Evolutionary conservation across 2,113 vertebrate species (phyloP).

Genomic region (Dicaeum eximium): DNA sequence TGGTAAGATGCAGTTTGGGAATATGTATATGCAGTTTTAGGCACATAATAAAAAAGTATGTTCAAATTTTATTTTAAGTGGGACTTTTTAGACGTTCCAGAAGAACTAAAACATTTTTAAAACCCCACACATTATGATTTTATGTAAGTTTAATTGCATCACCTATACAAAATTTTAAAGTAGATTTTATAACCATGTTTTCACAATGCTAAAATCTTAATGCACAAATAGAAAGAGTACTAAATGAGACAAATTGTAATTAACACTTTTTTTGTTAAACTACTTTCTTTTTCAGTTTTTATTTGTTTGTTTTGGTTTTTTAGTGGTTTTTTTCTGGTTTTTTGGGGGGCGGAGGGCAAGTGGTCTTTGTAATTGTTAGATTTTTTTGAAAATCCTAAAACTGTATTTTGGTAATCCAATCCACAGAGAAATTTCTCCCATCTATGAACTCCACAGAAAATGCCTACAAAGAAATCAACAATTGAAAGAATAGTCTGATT

Average conservation of each 20-base stretch:
- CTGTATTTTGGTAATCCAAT: background rate
- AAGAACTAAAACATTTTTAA: background rate
- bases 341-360: accelerated
- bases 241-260: background rate
- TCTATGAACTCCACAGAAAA: background rate
- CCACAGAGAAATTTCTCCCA: background rate
- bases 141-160: background rate
- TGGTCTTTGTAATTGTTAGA: accelerated
- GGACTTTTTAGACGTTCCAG: background rate
- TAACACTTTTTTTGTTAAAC: background rate
- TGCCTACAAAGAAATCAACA: background rate
- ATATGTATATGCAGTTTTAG: background rate
- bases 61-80: background rate
- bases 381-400: background rate
- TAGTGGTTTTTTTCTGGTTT: accelerated
- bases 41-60: background rate
- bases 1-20: background rate
- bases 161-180: background rate
- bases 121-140: background rate
- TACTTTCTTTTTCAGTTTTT: background rate
- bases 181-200: background rate
- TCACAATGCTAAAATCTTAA: background rate
- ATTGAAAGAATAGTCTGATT: background rate
- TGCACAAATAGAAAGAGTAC: background rate
- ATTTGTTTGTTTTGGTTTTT: background rate